Evolutionary conservation across 2,888 invertebrate species (phyloP), one percentile per base, ranked within the genome.

Genomic region (Protophormia terraenovae): DNA sequence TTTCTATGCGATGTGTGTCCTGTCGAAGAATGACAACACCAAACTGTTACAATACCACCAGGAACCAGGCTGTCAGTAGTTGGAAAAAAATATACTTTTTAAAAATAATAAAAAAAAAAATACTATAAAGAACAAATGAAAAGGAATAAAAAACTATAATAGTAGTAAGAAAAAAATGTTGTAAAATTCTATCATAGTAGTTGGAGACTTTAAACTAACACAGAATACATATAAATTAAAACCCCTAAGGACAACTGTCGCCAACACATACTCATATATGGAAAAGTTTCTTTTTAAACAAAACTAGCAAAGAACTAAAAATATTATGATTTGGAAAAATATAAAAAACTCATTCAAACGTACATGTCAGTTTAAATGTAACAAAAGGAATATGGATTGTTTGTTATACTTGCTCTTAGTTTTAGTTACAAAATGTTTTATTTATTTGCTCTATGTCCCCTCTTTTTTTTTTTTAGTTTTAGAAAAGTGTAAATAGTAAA

Each of bases 21-120:
- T 77, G 50, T 60, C 41, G 45, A 53, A 24, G 60, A 64, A 66
- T 35, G 60, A 69, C 50, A 77, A 35, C 71, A 66, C 41, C 71
- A 82, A 82, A 83, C 78, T 71, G 78, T 79, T 79, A 82, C 85
- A 85, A 82, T 78, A 79, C 85, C 78, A 75, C 78, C 77, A 81
- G 79, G 78, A 81, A 69, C n/a, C 85, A 71, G 78, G 81, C 73
- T 85, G 81, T 82, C 85, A 85, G 73, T 58, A 47, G 32, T 47
- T 35, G 64, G 16, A 50, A 47, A 71, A 50, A 58, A 50, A 50
- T 27, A 27, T 47, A 47, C 27, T 38, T 38, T 58, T 67, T n/a
- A 19, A 10, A 27, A 38, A 35, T 5, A 38, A 38, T 53, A 58
- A 55, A 60, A 55, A 76, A 55, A 41, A 19, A 19, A 45, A 72